Evolutionary conservation across 2,888 invertebrate species (phyloP).

Genomic region (Zaprionus obscuricornis): DNA sequence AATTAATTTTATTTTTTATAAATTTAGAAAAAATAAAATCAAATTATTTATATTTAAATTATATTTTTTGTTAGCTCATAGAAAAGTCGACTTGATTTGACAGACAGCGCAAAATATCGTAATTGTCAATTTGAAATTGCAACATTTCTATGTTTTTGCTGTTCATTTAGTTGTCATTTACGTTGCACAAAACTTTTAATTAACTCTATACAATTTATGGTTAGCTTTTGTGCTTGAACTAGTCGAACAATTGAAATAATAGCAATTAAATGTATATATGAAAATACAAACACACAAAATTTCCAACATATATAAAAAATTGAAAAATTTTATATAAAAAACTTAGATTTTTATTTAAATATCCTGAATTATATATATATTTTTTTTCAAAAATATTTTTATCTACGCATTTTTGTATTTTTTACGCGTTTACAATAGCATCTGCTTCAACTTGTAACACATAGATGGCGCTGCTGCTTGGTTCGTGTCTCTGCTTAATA

Average conservation of each 20-base stretch:
- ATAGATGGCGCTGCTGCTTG: too few species aligned
- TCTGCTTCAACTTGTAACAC: too few species aligned
- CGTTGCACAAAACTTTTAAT: slow-evolving; percentile 55
- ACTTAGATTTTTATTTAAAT: too few species aligned
- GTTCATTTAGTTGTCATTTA: slow-evolving; percentile 48
- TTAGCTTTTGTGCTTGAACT: slow-evolving; percentile 8
- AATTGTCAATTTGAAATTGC: slow-evolving; percentile 37
- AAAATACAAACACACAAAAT: too few species aligned
- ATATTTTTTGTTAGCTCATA: slow-evolving; percentile 23
- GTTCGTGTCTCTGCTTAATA: too few species aligned
- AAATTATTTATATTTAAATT: neutral
- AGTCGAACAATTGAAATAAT: slow-evolving; percentile 12
- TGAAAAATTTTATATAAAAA: too few species aligned
- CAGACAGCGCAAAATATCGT: neutral
- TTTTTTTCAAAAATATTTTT: too few species aligned
- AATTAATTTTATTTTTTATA: neutral
- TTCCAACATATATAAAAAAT: too few species aligned
- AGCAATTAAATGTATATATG: neutral
- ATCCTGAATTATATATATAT: too few species aligned
- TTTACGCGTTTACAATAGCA: too few species aligned
- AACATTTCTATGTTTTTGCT: slow-evolving; percentile 35
- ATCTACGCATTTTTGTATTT: too few species aligned
- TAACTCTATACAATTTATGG: slow-evolving; percentile 44
- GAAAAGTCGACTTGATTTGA: slow-evolving; percentile 20
- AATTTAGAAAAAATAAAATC: neutral